A percentile compares a stretch with the other conserved stretches of the same genome.
Conservation (phyloP, 2,888 invertebrate genomes). For the Pogonocherus hispidulus region DNA sequence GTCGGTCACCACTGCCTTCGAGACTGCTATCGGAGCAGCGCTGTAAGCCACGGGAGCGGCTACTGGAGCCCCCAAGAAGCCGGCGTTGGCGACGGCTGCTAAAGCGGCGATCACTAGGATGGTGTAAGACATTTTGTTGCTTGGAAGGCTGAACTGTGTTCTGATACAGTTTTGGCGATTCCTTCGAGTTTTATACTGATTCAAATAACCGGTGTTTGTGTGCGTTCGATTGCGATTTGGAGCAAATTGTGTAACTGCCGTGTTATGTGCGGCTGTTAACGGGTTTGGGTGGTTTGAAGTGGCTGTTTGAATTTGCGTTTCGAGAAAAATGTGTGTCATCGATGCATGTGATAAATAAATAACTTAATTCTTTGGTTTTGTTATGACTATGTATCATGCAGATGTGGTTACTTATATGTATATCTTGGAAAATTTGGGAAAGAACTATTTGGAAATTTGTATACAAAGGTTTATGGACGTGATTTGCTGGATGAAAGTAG, state of each 20-base stretch:
- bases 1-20: constrained; percentile 52
- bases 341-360: no score
- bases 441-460: no score
- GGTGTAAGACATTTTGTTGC: background rate
- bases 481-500: no score
- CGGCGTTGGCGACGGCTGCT: constrained; percentile 54
- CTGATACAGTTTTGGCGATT: background rate
- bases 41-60: constrained; percentile 12
- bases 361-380: no score
- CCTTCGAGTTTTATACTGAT: background rate
- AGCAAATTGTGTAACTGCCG: background rate
- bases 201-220: background rate
- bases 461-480: no score
- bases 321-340: no score
- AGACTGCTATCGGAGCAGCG: constrained; percentile 46
- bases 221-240: background rate
- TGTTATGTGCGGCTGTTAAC: background rate
- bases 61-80: constrained; percentile 56
- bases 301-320: background rate
- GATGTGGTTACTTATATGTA: no score
- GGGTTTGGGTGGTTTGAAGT: background rate
- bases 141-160: background rate
- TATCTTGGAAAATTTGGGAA: no score
- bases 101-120: constrained; percentile 34
- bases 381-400: no score